These are phyloP conservation scores for Hyla sarda DNA, from an alignment of 2,113 vertebrate genomes.

Conservation along the genomic window DNA sequence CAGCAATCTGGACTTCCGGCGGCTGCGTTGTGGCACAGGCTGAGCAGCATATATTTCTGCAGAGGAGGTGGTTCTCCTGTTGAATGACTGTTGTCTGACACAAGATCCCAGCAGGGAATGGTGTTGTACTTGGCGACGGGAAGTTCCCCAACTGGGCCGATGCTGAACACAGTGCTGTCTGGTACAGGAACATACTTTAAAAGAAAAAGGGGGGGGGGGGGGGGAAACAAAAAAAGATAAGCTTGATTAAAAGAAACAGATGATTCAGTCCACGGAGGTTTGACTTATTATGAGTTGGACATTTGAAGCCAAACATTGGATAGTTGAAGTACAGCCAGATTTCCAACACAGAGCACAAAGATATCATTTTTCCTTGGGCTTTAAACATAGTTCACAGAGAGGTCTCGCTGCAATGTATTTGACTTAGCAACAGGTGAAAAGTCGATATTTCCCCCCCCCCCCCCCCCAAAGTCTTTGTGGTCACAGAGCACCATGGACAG, in stretches of 20 bases:
- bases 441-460: slow-evolving; percentile 30
- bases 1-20: slow-evolving; percentile 66
- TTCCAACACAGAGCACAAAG: slow-evolving; percentile 57
- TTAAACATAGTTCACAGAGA: slow-evolving; percentile 57
- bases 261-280: slow-evolving; percentile 56
- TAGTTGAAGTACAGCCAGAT: slow-evolving; percentile 59
- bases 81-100: slow-evolving; percentile 65
- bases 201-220: slow-evolving; percentile 38
- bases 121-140: slow-evolving; percentile 66
- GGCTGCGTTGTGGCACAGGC: slow-evolving; percentile 67
- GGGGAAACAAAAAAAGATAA: slow-evolving; percentile 28
- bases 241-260: slow-evolving; percentile 59
- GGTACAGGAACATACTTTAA: slow-evolving; percentile 75
- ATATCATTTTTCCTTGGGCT: slow-evolving; percentile 59
- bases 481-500: not conserved
- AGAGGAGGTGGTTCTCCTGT: slow-evolving; percentile 64
- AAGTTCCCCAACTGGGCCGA: slow-evolving; percentile 68
- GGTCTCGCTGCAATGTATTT: slow-evolving; percentile 43
- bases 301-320: slow-evolving; percentile 58
- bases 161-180: slow-evolving; percentile 75
- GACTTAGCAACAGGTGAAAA: slow-evolving; percentile 52
- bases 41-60: slow-evolving; percentile 80
- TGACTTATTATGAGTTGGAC: slow-evolving; percentile 60
- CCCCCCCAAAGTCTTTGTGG: slow-evolving; percentile 8
- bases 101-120: slow-evolving; percentile 90